phyloP scores from a whole-genome alignment of 2,797 vertebrate species.

The Cynopterus sphinx region DNA sequence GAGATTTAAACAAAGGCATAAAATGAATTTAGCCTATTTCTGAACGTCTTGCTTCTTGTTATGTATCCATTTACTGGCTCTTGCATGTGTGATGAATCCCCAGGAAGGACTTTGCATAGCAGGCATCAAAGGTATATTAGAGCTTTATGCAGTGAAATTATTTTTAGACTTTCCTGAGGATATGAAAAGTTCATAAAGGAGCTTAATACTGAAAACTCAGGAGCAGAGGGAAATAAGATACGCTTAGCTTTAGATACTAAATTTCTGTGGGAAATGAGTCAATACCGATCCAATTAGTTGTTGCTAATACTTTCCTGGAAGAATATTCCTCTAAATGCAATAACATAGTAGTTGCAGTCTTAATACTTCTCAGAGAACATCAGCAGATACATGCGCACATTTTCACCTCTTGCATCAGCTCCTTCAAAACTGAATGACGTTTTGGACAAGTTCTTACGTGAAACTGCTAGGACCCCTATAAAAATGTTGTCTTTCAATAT shows the following conservation, averaged over 20 bases:
- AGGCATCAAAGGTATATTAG: not conserved
- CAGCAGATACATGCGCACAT: not conserved
- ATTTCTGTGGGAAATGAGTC: slow-evolving; percentile 14
- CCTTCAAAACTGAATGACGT: not conserved
- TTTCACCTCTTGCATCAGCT: not conserved
- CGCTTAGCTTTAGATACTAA: not conserved
- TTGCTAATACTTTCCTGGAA: slow-evolving; percentile 52
- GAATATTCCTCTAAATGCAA: slow-evolving; percentile 6
- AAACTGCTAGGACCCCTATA: not conserved
- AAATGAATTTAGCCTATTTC: not conserved
- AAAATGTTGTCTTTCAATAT: slow-evolving; percentile 35
- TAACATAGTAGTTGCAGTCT: not conserved
- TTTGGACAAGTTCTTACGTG: not conserved
- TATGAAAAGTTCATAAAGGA: slow-evolving; percentile 50
- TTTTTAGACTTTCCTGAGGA: slow-evolving; percentile 56
- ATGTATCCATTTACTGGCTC: not conserved
- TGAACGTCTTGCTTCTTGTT: not conserved
- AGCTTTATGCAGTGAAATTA: slow-evolving; percentile 13
- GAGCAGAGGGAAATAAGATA: not conserved
- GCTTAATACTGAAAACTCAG: slow-evolving; percentile 20
- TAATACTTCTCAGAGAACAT: slow-evolving; percentile 41
- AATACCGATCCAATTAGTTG: slow-evolving; percentile 10
- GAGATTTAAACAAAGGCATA: slow-evolving; percentile 2
- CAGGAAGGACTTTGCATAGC: not conserved
- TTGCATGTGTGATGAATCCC: not conserved